phyloP scores from a whole-genome alignment of 2,113 vertebrate species.

The Micromys minutus region DNA sequence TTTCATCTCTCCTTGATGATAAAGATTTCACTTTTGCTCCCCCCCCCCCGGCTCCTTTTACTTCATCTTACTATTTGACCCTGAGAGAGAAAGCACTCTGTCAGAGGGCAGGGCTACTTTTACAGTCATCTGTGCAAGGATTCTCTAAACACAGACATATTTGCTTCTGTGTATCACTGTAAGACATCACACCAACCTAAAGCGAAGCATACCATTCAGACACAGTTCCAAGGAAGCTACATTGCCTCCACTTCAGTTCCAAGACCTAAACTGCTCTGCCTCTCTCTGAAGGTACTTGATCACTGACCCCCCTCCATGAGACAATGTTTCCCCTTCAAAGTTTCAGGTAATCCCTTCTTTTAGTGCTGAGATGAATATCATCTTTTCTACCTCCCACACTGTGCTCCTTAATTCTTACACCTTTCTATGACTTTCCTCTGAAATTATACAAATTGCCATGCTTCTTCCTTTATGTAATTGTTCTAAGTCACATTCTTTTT shows the following conservation, averaged over 20 bases:
- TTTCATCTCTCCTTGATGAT: too few species aligned
- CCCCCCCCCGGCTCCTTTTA: neutral
- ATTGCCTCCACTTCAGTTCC: neutral
- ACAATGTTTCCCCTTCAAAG: neutral
- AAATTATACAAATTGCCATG: neutral
- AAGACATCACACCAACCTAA: neutral
- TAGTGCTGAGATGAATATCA: neutral
- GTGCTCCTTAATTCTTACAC: neutral
- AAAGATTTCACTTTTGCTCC: neutral
- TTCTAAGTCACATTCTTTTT: constrained; percentile 4
- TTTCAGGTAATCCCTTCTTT: neutral
- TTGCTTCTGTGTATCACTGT: too few species aligned
- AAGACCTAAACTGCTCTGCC: neutral
- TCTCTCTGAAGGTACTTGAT: neutral
- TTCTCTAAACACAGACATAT: neutral
- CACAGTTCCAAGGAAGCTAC: neutral
- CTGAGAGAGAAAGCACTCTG: neutral
- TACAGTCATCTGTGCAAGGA: neutral
- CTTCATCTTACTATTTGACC: neutral
- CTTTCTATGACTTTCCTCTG: neutral
- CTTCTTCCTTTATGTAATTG: neutral
- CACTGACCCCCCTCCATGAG: neutral
- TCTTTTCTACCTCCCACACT: neutral
- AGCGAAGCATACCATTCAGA: neutral
- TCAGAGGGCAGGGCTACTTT: neutral